A percentile compares a stretch with the other conserved stretches of the same genome.
Conservation (phyloP, 2,113 vertebrate genomes). For the Diglossa brunneiventris region DNA sequence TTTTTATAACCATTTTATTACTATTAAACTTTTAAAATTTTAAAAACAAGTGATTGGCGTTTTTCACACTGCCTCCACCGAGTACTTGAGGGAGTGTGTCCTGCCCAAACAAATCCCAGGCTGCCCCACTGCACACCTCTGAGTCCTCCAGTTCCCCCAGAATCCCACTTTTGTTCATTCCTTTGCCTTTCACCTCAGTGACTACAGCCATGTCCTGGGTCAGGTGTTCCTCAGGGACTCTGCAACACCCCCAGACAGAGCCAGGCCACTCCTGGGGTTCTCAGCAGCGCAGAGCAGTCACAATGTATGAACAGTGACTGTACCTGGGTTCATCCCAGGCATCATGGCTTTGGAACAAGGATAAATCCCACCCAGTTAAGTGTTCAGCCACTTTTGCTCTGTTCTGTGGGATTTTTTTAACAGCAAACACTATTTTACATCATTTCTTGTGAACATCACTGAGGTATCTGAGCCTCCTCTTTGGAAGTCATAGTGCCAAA, state of each 20-base stretch:
- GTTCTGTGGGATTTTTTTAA: background rate
- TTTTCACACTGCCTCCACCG: background rate
- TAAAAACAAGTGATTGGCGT: too few relatives aligned
- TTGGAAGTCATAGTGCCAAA: background rate
- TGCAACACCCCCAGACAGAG: background rate
- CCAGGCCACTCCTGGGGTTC: accelerated
- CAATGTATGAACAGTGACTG: background rate
- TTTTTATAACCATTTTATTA: too few relatives aligned
- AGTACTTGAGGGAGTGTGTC: background rate
- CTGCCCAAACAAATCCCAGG: accelerated
- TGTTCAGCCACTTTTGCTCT: background rate
- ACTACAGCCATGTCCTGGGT: accelerated
- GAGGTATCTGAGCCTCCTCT: background rate
- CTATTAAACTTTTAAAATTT: too few relatives aligned
- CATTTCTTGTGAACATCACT: background rate
- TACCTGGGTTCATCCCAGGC: background rate
- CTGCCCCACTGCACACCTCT: background rate
- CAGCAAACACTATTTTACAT: background rate
- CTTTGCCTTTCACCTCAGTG: background rate
- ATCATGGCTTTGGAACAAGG: background rate
- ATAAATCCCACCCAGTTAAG: background rate
- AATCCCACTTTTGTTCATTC: background rate
- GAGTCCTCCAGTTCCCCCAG: background rate
- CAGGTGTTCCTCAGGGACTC: background rate
- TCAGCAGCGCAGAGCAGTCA: background rate